phyloP scores from a whole-genome alignment of 2,113 vertebrate species.

The Anarhynchus alexandrinus region DNA sequence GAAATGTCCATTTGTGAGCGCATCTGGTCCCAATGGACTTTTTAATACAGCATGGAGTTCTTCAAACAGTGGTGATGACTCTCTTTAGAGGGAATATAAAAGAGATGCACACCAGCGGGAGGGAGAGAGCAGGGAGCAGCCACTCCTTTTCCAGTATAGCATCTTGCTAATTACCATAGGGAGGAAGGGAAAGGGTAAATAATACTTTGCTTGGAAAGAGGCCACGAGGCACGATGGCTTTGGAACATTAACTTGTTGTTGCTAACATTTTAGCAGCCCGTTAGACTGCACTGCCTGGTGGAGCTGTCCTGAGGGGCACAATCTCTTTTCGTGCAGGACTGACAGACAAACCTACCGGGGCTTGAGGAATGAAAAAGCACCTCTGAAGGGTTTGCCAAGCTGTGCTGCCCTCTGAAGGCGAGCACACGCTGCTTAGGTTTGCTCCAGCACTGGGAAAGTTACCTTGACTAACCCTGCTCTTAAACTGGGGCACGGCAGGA shows the following conservation, averaged over 20 bases:
- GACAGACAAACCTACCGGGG: accelerated
- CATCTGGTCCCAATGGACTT: background rate
- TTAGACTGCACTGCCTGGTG: background rate
- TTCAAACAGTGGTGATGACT: background rate
- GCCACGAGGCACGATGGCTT: background rate
- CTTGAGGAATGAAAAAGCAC: background rate
- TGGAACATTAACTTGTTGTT: background rate
- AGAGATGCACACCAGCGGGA: background rate
- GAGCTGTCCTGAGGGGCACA: background rate
- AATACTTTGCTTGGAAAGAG: background rate
- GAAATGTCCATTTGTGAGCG: background rate
- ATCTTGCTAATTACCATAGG: background rate
- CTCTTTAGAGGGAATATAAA: background rate
- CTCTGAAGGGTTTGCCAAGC: background rate
- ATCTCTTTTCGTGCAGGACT: background rate
- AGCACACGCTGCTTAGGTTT: background rate
- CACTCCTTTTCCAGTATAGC: background rate
- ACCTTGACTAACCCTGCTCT: background rate
- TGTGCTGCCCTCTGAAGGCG: background rate
- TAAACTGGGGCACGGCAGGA: background rate
- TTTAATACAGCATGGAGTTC: background rate
- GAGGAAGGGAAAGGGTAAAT: background rate
- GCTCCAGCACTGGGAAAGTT: background rate
- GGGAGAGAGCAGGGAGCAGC: background rate
- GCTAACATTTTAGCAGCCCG: background rate